Conservation (phyloP, 1,140 invertebrate genomes). For the Probaryconus sp. region DNA sequence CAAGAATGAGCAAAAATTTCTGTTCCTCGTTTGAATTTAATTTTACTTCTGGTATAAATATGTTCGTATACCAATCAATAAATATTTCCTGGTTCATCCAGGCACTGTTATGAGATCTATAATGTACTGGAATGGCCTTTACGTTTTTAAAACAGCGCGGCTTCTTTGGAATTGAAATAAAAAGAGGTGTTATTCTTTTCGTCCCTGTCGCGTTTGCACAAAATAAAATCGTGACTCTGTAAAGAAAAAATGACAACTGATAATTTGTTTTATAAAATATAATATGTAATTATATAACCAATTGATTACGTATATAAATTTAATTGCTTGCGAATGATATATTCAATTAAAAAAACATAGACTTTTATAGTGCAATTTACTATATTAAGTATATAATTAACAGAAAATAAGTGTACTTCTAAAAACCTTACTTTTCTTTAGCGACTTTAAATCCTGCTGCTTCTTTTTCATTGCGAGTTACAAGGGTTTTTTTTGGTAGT, state of each 20-base stretch:
- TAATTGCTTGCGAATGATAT: too few relatives aligned
- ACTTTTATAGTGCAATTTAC: too few relatives aligned
- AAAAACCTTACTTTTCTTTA: conserved; percentile 16
- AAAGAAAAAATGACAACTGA: not conserved
- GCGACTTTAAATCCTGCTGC: conserved; percentile 56
- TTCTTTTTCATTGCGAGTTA: conserved; percentile 17
- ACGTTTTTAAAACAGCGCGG: conserved; percentile 21
- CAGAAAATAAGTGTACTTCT: too few relatives aligned
- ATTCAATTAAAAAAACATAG: too few relatives aligned
- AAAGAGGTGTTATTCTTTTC: conserved; percentile 4
- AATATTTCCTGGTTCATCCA: conserved; percentile 21
- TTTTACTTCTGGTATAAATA: conserved; percentile 6
- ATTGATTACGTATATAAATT: too few relatives aligned
- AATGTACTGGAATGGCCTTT: not conserved
- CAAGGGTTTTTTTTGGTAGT: conserved; percentile 62
- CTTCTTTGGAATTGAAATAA: not conserved
- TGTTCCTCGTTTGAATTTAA: not conserved
- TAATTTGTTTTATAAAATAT: conserved; percentile 1
- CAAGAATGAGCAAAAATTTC: not conserved
- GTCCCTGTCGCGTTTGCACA: conserved; percentile 18
- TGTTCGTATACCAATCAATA: conserved; percentile 13
- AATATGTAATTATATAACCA: not conserved
- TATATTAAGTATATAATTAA: too few relatives aligned
- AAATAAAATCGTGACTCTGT: conserved; percentile 18
- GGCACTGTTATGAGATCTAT: not conserved